Evolutionary conservation across 2,113 vertebrate species (phyloP).

Genomic region (Rafetus swinhoei): DNA sequence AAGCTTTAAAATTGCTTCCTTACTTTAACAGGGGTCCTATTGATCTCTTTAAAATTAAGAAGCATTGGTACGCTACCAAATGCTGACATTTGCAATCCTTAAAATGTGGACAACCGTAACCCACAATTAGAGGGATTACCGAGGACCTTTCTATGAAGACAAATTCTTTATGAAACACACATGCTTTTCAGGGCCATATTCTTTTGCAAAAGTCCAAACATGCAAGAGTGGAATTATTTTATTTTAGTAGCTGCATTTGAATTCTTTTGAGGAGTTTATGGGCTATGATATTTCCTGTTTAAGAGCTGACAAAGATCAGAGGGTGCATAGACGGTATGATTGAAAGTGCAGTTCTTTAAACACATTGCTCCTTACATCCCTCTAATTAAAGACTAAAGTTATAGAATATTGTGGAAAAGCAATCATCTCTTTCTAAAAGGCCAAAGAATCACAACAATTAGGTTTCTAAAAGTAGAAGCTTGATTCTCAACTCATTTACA

Average conservation of each 20-base stretch:
- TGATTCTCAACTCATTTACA: background rate
- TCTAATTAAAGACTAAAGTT: background rate
- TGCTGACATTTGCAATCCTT: conserved; percentile 57
- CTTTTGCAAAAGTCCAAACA: background rate
- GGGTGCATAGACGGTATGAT: background rate
- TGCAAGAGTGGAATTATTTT: background rate
- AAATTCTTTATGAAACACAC: conserved; percentile 66
- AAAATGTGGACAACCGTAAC: conserved; percentile 55
- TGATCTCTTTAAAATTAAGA: conserved; percentile 53
- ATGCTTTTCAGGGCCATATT: conserved; percentile 35
- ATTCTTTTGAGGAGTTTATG: background rate
- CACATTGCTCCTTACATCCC: background rate
- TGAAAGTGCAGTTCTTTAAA: background rate
- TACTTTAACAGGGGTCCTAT: conserved; percentile 27
- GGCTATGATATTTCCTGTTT: background rate
- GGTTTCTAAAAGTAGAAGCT: background rate
- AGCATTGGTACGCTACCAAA: conserved; percentile 41
- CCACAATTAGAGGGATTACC: conserved; percentile 52
- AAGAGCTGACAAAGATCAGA: background rate
- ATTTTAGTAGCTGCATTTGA: background rate
- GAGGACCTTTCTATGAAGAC: conserved; percentile 45
- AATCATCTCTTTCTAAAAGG: background rate
- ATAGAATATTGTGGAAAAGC: background rate
- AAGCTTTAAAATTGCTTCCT: conserved; percentile 46
- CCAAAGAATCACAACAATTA: background rate